These are phyloP conservation scores for Colletes gigas DNA, from an alignment of 1,140 invertebrate species.

Conservation along the genomic window DNA sequence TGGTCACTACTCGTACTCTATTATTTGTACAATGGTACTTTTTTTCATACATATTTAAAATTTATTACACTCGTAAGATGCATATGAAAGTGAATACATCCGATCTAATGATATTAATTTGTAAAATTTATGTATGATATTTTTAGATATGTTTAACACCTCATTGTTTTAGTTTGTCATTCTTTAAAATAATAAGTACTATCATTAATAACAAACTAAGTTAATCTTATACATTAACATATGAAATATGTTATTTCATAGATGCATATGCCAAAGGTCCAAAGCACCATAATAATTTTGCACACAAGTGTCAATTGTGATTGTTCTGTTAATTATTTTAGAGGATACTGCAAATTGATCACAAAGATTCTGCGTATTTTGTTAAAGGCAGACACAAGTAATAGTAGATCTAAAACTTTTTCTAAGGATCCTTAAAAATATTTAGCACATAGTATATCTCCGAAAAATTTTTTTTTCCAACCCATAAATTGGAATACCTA, in stretches of 20 bases:
- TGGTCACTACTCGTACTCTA: conserved; percentile 39
- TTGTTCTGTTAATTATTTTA: conserved; percentile 58
- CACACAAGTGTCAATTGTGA: conserved; percentile 49
- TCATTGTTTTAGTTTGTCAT: conserved; percentile 33
- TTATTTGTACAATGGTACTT: conserved; percentile 18
- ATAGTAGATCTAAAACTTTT: conserved; percentile 53
- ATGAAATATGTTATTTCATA: conserved; percentile 23
- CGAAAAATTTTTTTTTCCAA: conserved; percentile 44
- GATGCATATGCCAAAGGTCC: conserved; percentile 27
- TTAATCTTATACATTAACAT: conserved; percentile 50
- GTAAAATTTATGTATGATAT: conserved; percentile 12
- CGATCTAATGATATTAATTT: not conserved
- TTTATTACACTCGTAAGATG: conserved; percentile 20
- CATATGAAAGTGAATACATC: conserved; percentile 10
- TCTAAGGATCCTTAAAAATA: conserved; percentile 49
- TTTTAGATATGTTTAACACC: conserved; percentile 2
- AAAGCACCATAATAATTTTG: conserved; percentile 59
- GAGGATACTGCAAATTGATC: conserved; percentile 63
- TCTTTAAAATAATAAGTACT: conserved; percentile 26
- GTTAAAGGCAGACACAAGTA: conserved; percentile 53
- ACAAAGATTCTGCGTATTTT: conserved; percentile 56
- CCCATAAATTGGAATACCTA: conserved; percentile 21
- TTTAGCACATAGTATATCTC: conserved; percentile 37
- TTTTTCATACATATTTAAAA: conserved; percentile 11
- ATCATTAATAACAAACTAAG: conserved; percentile 39